Evolutionary conservation across 2,888 invertebrate genomes (phyloP), one percentile per base, ranked within the genome.

Genomic region (Callinectes sapidus): DNA sequence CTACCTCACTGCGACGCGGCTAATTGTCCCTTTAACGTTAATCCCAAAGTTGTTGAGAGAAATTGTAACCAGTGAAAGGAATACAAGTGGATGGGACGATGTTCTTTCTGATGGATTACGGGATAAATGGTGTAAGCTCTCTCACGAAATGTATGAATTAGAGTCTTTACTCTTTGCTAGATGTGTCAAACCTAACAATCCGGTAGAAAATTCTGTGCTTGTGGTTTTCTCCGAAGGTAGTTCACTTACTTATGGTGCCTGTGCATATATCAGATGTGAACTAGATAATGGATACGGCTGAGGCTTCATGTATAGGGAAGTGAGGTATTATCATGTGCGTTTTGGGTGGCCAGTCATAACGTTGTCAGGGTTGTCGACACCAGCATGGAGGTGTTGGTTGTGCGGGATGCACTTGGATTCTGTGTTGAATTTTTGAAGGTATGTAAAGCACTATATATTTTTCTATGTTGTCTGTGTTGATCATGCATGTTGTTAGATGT

Each of bases 141-240:
- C 86, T 86, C 28, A 2, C 32, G 86, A 90, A 10, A 32, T 90
- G 85, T 86, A 55, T 77, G n/a, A 35, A 61, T 81, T 92, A 54
- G 92, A 92, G 32, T 16, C 1, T 16, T 88, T 81, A 42, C 10
- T 35, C 18, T 91, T 91, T n/a, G 6, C 6, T 77, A 90, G 90
- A 92, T 81, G n/a, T 35, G 3, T 89, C 39, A 86, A 92, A 13
- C 92, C 86, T n/a, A 5, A 18, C 18, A 66, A 90, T 71, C n/a
- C 86, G 23, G 48, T 85, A 39, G 92, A 42, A 42, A 54, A 90
- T 14, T 90, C 77, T 14, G 87, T 66, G 28, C 71, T 92, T 16
- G 87, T 92, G 13, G 77, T 92, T 1, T 92, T 90, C 54, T 88
- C 92, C n/a, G 92, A 90, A 48, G 87, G 87, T 86, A 90, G 92